Percentiles rank a stretch among this genome's conserved stretches.
Conservation (phyloP, 2,888 invertebrate genomes). For the Amblyjoppa fuscipennis region DNA sequence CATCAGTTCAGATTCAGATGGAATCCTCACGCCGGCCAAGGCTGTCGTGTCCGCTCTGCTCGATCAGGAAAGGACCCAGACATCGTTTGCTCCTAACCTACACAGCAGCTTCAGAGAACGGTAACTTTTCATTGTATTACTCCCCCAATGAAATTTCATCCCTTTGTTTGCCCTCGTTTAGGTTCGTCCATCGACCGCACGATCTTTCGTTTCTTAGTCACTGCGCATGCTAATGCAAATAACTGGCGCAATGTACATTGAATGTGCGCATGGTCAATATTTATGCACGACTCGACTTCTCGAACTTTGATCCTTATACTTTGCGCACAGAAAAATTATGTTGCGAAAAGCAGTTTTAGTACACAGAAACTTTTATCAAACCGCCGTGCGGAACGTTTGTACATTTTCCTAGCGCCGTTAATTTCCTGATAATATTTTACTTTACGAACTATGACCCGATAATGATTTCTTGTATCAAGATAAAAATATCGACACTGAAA, state of each 20-base stretch:
- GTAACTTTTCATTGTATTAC: conserved; percentile 68
- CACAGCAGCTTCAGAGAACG: conserved; percentile 83
- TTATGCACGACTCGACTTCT: neutral
- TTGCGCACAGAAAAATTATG: conserved; percentile 9
- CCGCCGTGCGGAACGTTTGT: neutral
- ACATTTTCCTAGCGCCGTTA: neutral
- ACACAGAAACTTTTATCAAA: neutral
- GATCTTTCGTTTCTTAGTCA: neutral
- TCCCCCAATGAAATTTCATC: neutral
- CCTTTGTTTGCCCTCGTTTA: neutral
- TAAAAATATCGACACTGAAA: too few relatives aligned
- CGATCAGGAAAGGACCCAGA: conserved; percentile 79
- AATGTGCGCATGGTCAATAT: neutral
- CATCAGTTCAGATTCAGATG: conserved; percentile 92
- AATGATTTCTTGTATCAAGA: too few relatives aligned
- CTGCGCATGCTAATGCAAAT: neutral
- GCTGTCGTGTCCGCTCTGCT: conserved; percentile 79
- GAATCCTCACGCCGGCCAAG: conserved; percentile 89
- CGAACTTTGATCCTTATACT: conserved; percentile 11
- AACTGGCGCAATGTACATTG: neutral
- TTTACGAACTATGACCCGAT: too few relatives aligned
- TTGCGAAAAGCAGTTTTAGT: neutral
- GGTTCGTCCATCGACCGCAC: neutral
- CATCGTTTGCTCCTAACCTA: conserved; percentile 74
- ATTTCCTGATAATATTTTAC: too few relatives aligned